phyloP scores from a whole-genome alignment of 2,797 vertebrate genomes.

The Phoeniculus purpureus region DNA sequence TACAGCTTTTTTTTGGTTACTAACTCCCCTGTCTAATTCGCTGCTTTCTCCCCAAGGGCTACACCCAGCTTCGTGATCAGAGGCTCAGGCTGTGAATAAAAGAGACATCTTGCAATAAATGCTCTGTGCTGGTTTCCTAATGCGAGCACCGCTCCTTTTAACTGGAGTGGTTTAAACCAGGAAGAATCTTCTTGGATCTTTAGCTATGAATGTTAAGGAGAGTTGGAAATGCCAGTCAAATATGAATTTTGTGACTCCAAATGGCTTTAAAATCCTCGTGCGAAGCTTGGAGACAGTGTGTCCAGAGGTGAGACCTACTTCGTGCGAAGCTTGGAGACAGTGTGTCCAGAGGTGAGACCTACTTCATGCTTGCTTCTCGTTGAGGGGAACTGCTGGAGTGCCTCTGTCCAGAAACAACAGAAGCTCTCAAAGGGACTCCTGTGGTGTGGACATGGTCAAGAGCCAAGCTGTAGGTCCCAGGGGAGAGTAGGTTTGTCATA shows the following conservation, averaged over 20 bases:
- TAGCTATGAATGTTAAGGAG: neutral
- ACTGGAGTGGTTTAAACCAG: neutral
- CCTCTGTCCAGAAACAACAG: neutral
- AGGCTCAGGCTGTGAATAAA: neutral
- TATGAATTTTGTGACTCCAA: neutral
- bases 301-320: neutral
- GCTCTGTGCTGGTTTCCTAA: neutral
- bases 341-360: neutral
- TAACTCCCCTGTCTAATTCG: neutral
- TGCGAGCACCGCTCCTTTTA: neutral
- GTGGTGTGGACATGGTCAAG: accelerated
- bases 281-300: neutral
- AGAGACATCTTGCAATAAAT: neutral
- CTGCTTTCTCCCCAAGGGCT: neutral
- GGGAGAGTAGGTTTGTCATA: neutral
- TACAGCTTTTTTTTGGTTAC: neutral
- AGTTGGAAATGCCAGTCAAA: neutral
- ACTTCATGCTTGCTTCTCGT: neutral
- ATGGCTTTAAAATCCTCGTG: neutral
- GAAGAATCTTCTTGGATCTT: neutral
- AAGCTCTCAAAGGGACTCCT: neutral
- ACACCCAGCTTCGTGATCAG: neutral
- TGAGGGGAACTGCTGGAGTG: neutral
- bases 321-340: neutral
- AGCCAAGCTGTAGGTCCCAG: neutral